Evolutionary conservation across 2,888 invertebrate species (phyloP).

Genomic region (Heliconius charithonia): DNA sequence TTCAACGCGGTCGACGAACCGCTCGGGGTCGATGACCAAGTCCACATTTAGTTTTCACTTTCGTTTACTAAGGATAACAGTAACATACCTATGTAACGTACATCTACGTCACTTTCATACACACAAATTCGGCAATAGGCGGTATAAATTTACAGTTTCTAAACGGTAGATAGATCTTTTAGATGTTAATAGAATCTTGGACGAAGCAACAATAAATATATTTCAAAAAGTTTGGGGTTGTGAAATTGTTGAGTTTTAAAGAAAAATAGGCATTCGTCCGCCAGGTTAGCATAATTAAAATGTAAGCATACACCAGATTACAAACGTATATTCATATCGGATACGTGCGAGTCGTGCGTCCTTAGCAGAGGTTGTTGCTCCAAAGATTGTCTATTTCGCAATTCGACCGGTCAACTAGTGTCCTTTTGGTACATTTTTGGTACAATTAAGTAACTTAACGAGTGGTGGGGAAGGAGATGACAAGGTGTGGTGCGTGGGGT

Average conservation of each 20-base stretch:
- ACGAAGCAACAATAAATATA: not conserved
- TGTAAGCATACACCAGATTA: slow-evolving; percentile 49
- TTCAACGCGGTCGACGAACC: slow-evolving; percentile 82
- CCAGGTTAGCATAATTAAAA: slow-evolving; percentile 1
- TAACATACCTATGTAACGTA: slow-evolving; percentile 73
- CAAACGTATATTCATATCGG: slow-evolving; percentile 64
- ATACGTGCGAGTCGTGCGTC: slow-evolving; percentile 59
- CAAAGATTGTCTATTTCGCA: slow-evolving; percentile 73
- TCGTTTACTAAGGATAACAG: slow-evolving; percentile 84
- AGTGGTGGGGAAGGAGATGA: slow-evolving; percentile 61
- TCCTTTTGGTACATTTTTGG: slow-evolving; percentile 79
- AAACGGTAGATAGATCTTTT: not conserved
- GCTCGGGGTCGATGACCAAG: slow-evolving; percentile 74
- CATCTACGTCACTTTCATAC: slow-evolving; percentile 53
- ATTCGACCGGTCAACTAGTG: slow-evolving; percentile 72
- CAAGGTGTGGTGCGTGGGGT: slow-evolving; percentile 69
- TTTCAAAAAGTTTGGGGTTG: not conserved
- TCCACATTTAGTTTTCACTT: slow-evolving; percentile 83
- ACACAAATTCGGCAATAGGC: slow-evolving; percentile 29
- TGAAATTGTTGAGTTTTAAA: slow-evolving; percentile 3
- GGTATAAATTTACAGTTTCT: slow-evolving; percentile 19
- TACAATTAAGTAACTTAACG: slow-evolving; percentile 77
- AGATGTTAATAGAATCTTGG: not conserved
- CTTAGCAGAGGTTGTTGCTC: slow-evolving; percentile 75
- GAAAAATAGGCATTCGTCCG: not conserved